Conservation (phyloP, 2,888 invertebrate species). For the Alitta virens region DNA sequence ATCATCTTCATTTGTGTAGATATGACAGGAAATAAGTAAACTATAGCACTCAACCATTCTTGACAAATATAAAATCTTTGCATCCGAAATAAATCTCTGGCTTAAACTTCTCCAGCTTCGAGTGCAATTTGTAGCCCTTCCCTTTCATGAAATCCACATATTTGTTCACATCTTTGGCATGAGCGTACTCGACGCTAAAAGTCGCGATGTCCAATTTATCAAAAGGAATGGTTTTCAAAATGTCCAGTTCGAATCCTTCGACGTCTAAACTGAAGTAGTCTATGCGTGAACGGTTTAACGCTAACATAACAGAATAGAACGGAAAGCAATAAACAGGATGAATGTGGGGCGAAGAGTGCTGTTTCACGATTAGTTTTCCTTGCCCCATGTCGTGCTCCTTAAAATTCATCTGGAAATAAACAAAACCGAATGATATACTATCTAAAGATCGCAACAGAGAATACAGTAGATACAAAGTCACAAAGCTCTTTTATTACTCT, state of each 20-base stretch:
- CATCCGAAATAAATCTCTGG: conserved; percentile 12
- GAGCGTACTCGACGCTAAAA: conserved; percentile 36
- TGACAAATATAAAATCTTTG: conserved; percentile 17
- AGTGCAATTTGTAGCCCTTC: conserved; percentile 6
- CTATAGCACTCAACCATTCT: too few species aligned
- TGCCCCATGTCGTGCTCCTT: conserved; percentile 19
- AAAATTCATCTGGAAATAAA: conserved; percentile 12
- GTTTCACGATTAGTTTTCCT: conserved; percentile 9
- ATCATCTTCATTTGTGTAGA: too few species aligned
- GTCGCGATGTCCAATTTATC: conserved; percentile 59
- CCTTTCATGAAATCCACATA: conserved; percentile 22
- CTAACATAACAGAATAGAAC: conserved; percentile 75
- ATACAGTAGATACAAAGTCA: too few species aligned
- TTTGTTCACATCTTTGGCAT: conserved; percentile 19
- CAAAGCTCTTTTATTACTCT: too few species aligned
- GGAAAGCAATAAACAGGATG: conserved; percentile 75
- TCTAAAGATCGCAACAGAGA: too few species aligned
- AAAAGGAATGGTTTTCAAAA: conserved; percentile 65
- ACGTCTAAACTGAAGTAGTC: conserved; percentile 72
- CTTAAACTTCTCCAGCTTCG: conserved; percentile 1
- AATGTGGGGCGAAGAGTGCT: neutral
- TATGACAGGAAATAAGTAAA: too few species aligned
- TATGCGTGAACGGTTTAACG: conserved; percentile 70
- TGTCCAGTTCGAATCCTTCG: conserved; percentile 60
- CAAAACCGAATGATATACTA: too few species aligned